Conservation (phyloP, 1,140 invertebrate species). For the Brachionus paranguensis region DNA sequence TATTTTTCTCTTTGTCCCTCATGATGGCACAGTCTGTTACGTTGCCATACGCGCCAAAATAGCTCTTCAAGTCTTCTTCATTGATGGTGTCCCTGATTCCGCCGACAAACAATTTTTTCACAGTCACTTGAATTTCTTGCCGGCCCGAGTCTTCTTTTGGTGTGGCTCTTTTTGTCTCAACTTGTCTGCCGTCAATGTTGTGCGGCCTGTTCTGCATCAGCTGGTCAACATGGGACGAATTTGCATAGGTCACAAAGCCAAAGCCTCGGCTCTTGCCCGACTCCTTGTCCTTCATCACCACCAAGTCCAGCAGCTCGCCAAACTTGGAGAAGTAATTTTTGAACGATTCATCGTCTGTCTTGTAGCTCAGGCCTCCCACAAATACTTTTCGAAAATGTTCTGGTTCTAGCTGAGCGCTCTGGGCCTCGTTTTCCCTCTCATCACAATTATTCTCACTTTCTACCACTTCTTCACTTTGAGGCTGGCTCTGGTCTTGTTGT, state of each 20-base stretch:
- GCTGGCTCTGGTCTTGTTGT: neutral
- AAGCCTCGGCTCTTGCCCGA: constrained; percentile 60
- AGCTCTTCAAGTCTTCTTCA: constrained; percentile 63
- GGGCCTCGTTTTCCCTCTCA: neutral
- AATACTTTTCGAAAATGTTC: constrained; percentile 41
- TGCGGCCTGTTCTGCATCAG: constrained; percentile 80
- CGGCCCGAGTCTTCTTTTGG: constrained; percentile 81
- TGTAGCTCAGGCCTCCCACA: constrained; percentile 27
- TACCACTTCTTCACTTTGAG: neutral
- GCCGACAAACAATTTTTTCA: constrained; percentile 89
- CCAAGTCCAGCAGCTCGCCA: constrained; percentile 32
- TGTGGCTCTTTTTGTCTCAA: constrained; percentile 92
- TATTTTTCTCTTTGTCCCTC: constrained; percentile 66
- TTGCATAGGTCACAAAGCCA: constrained; percentile 90
- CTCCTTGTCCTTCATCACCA: constrained; percentile 39
- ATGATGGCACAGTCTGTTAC: constrained; percentile 75
- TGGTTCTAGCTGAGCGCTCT: constrained; percentile 10
- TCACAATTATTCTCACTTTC: neutral
- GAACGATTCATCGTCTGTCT: constrained; percentile 34
- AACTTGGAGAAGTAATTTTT: constrained; percentile 35
- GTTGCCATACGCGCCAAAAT: constrained; percentile 66
- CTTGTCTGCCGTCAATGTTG: constrained; percentile 73
- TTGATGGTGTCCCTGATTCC: constrained; percentile 63
- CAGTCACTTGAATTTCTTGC: constrained; percentile 82
- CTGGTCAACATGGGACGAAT: constrained; percentile 84